Conservation (phyloP, 2,888 invertebrate species). For the Protonemura montana region DNA sequence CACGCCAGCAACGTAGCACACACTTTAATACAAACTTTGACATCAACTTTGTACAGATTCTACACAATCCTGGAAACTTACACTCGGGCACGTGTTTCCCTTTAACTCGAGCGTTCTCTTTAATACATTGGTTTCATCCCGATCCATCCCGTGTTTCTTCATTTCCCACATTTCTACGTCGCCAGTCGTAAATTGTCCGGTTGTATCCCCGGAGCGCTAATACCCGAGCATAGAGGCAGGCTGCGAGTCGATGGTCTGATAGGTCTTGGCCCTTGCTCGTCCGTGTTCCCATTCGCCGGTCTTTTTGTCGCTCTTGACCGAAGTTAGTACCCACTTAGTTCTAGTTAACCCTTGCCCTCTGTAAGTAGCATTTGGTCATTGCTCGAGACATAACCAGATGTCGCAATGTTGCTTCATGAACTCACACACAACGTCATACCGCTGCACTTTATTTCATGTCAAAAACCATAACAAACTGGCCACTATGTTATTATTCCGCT, state of each 20-base stretch:
- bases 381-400: neutral
- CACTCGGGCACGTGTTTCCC: neutral
- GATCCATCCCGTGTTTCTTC: constrained; percentile 19
- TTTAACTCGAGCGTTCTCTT: constrained; percentile 18
- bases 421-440: too few relatives aligned
- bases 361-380: neutral
- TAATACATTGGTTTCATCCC: neutral
- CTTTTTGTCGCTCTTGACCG: neutral
- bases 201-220: neutral
- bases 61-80: neutral
- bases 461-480: too few relatives aligned
- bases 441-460: too few relatives aligned
- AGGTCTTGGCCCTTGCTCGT: neutral
- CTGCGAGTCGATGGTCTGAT: neutral
- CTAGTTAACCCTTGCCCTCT: constrained; percentile 32
- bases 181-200: constrained; percentile 33
- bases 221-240: neutral
- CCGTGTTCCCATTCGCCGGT: neutral
- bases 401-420: neutral
- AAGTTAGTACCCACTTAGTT: constrained; percentile 32
- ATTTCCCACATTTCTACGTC: constrained; percentile 13
- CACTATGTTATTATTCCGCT: neutral
- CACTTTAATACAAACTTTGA: neutral
- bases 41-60: neutral
- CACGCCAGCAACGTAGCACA: neutral